Evolutionary conservation across 2,888 invertebrate species (phyloP), one percentile per base, ranked within the genome.

Genomic region (Acronicta psi): DNA sequence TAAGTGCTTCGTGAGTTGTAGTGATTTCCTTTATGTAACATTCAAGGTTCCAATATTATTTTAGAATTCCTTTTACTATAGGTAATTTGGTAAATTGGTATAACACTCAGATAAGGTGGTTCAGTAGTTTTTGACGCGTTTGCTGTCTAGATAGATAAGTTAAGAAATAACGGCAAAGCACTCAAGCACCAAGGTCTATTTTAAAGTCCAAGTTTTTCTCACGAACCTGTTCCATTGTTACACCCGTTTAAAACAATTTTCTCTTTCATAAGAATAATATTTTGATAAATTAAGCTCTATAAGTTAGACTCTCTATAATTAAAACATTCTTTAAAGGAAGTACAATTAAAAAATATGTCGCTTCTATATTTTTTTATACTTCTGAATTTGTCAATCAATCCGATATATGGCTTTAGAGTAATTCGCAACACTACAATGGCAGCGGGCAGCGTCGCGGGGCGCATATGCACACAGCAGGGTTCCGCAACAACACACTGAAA

Each of bases 381-480:
- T n/a, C n/a, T n/a, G n/a, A 11, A 29, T 29, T 29, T 11, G 1
- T 1, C 13, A 31, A 31, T 13, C 31, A 31, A 31, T 31, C 13
- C 13, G 13, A 0, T 31, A 1, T 29, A 29, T 3, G 29, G 23
- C 51, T 56, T 70, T 43, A 25, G 23, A 52, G n/a, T 31, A 56
- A 67, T 61, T 57, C 47, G 68, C 59, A 50, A 49, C 52, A 51
- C 66, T 54, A 42, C 23, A 43, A 34, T 49, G 17, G 14, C 58
- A 44, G 62, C 63, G 60, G 46, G 43, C 62, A 43, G 36, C 51
- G 52, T 64, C 57, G 47, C 55, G 58, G 68, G 75, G 73, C 79
- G 77, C 86, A 86, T 83, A 82, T 84, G 85, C 80, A 76, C 88
- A 56, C 88, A 75, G 84, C 85, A 75, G 89, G 89, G 88, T 69